These are phyloP conservation scores for Mactromeris polynyma DNA, from an alignment of 2,888 invertebrate species.

Conservation along the genomic window DNA sequence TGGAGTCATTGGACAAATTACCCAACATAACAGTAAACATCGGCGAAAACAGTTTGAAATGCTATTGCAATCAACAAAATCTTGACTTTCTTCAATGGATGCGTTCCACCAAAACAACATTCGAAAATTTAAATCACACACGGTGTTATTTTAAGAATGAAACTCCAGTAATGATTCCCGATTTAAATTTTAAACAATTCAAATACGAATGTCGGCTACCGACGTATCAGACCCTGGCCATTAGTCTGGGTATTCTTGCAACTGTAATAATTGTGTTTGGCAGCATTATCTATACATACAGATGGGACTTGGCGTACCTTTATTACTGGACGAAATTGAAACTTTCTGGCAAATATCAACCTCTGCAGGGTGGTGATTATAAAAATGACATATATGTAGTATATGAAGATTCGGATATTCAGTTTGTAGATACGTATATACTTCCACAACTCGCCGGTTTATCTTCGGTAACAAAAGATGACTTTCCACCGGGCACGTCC, in stretches of 20 bases:
- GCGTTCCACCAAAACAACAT: not conserved
- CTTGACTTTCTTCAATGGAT: conserved; percentile 35
- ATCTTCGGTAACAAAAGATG: too few relatives aligned
- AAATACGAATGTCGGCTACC: conserved; percentile 22
- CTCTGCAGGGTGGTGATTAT: conserved; percentile 19
- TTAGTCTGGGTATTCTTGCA: conserved; percentile 25
- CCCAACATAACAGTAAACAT: conserved; percentile 25
- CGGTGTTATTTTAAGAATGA: not conserved
- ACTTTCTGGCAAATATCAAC: conserved; percentile 16
- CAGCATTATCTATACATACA: conserved; percentile 34
- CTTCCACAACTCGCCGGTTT: conserved; percentile 32
- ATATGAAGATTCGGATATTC: conserved; percentile 36
- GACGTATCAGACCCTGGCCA: not conserved
- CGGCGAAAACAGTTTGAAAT: conserved; percentile 9
- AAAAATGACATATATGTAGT: conserved; percentile 48
- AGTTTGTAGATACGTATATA: conserved; percentile 18
- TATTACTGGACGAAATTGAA: conserved; percentile 53
- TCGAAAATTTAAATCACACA: not conserved
- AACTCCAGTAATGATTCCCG: not conserved
- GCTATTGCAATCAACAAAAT: conserved; percentile 24
- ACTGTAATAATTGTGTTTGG: conserved; percentile 21
- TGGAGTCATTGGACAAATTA: not conserved
- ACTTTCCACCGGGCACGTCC: conserved; percentile 41
- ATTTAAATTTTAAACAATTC: not conserved
- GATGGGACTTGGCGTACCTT: conserved; percentile 45